phyloP scores from a whole-genome alignment of 2,797 vertebrate genomes.

The Fringilla coelebs region DNA sequence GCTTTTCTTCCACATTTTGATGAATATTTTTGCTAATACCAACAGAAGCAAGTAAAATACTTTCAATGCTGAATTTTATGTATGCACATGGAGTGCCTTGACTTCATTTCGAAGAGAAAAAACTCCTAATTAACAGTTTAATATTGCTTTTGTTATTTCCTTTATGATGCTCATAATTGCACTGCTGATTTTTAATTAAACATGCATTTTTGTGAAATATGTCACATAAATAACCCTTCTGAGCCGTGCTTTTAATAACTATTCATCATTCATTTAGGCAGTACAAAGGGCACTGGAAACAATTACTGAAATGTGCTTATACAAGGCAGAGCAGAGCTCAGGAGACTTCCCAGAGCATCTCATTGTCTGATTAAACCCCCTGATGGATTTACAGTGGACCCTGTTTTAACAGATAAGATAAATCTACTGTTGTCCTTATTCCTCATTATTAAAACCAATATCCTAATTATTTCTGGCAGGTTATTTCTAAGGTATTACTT shows the following conservation, averaged over 20 bases:
- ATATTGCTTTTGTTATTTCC: conserved; percentile 60
- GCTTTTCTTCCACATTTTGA: not conserved
- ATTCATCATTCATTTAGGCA: conserved; percentile 59
- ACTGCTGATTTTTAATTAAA: conserved; percentile 67
- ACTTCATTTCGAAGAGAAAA: not conserved
- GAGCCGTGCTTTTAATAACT: conserved; percentile 47
- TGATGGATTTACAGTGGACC: conserved; percentile 13
- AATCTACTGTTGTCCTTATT: conserved; percentile 7
- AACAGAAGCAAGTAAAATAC: not conserved
- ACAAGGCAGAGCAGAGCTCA: conserved; percentile 33
- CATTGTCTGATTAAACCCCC: conserved; percentile 31
- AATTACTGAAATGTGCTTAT: conserved; percentile 40
- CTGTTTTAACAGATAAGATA: not conserved
- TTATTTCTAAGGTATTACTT: not conserved
- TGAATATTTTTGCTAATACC: not conserved
- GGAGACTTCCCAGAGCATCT: conserved; percentile 30
- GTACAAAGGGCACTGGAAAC: conserved; percentile 55
- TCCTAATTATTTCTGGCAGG: not conserved
- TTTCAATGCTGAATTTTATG: conserved; percentile 1
- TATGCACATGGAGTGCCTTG: conserved; percentile 4
- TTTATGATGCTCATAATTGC: conserved; percentile 55
- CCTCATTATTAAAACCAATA: not conserved
- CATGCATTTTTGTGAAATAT: conserved; percentile 53
- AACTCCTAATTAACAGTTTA: conserved; percentile 51
- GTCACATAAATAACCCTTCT: conserved; percentile 50